Conservation (phyloP, 2,888 invertebrate genomes). For the Limnephilus marmoratus region DNA sequence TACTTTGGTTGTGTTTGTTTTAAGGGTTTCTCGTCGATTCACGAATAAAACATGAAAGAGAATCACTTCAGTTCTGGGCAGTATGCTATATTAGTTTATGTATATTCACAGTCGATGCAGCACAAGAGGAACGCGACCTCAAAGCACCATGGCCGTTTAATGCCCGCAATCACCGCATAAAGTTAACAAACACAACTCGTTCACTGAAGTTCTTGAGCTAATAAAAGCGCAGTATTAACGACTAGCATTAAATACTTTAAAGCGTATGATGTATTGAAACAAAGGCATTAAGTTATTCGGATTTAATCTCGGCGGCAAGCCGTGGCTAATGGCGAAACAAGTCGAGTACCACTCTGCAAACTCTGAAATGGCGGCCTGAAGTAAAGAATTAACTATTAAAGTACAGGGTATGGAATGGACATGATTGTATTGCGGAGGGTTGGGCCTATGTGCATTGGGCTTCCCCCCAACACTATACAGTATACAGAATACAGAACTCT, state of each 20-base stretch:
- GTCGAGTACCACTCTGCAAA: constrained; percentile 40
- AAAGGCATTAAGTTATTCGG: constrained; percentile 64
- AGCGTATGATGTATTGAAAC: constrained; percentile 64
- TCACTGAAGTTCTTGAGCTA: constrained; percentile 59
- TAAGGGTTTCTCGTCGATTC: neutral
- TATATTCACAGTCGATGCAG: neutral
- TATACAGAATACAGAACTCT: neutral
- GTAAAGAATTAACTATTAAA: neutral
- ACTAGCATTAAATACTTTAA: constrained; percentile 63
- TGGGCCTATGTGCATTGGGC: neutral
- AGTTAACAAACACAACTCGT: constrained; percentile 35
- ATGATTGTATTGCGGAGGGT: neutral
- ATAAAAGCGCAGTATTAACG: constrained; percentile 63
- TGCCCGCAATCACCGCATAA: constrained; percentile 29
- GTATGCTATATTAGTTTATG: neutral
- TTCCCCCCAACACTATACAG: neutral
- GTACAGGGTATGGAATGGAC: neutral
- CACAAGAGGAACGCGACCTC: neutral
- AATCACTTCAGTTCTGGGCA: neutral
- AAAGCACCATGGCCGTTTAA: constrained; percentile 8
- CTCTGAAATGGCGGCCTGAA: constrained; percentile 55
- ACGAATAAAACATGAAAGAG: neutral
- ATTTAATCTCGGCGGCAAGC: constrained; percentile 61
- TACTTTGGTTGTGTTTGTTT: neutral
- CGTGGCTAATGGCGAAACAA: constrained; percentile 59